A percentile compares a stretch with the other conserved stretches of the same genome.
These are phyloP conservation scores for Chelmon rostratus DNA, from an alignment of 2,797 vertebrate genomes.

Conservation along the genomic window DNA sequence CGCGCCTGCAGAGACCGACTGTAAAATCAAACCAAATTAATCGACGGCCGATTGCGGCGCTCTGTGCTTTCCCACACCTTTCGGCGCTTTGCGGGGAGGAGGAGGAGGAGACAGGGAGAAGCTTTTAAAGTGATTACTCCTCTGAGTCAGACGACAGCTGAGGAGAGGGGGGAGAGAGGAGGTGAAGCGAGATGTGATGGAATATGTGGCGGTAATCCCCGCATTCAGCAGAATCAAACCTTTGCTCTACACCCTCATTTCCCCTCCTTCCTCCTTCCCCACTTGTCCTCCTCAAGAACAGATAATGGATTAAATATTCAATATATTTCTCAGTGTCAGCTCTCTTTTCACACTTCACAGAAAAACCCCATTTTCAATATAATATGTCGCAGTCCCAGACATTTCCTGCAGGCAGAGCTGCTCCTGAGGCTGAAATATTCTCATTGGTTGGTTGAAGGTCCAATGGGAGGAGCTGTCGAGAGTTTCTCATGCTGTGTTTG, in stretches of 20 bases:
- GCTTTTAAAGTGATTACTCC: slow-evolving; percentile 67
- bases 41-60: not conserved
- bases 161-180: slow-evolving; percentile 32
- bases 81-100: slow-evolving; percentile 35
- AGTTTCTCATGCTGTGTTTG: not conserved
- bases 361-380: slow-evolving; percentile 47
- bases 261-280: slow-evolving; percentile 2
- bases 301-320: slow-evolving; percentile 48
- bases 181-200: slow-evolving; percentile 45
- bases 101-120: slow-evolving; percentile 38
- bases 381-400: slow-evolving; percentile 15
- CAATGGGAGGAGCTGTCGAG: not conserved
- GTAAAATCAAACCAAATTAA: slow-evolving; percentile 34
- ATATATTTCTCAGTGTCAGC: slow-evolving; percentile 40
- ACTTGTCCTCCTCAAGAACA: slow-evolving; percentile 13
- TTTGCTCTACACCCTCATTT: slow-evolving; percentile 29
- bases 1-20: not conserved
- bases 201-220: slow-evolving; percentile 46
- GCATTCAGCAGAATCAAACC: slow-evolving; percentile 48
- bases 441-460: not conserved
- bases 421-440: slow-evolving; percentile 12
- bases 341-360: slow-evolving; percentile 36
- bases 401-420: slow-evolving; percentile 22
- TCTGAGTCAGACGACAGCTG: slow-evolving; percentile 44
- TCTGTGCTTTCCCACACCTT: slow-evolving; percentile 36